Evolutionary conservation across 2,888 invertebrate species (phyloP), one percentile per base, ranked within the genome.

Genomic region (Allacma fusca): DNA sequence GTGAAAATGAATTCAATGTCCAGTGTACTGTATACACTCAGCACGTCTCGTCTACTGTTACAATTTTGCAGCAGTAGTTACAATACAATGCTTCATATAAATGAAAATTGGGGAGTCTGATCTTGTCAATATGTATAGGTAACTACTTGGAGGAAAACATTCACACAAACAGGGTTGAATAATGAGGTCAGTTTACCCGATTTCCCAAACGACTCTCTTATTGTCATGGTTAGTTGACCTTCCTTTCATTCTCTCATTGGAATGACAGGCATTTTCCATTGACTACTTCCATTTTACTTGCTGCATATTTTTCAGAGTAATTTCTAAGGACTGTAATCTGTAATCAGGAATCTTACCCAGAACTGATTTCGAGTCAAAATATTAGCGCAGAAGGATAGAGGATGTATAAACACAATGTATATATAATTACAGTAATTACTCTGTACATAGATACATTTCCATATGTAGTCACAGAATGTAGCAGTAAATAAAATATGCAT

Each of bases 111-210:
- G 16, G 50, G 2, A 50, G 50, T 9, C 9, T 19, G 50, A 16
- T 5, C 19, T 50, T 5, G 50, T 9, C 2, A 9, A 5, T 50
- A 50, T 50, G 19, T 9, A 50, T 50, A 16, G 50, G 1, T 50
- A 50, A 5, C 50, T n/a, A 50, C 16, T 50, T 50, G 50, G 7
- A 50, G 50, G 50, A 73, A 62, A 73, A 73, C 57, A 73, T 73
- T 73, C 62, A 73, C 73, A 73, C 73, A 29, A 73, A 73, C 23
- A 70, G 44, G 23, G n/a, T 23, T 44, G 70, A 44, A 21, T 50
- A 50, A 50, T 50, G 50, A 50, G 50, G 50, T 50, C 50, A 50
- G 50, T 50, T 50, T 50, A 50, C 50, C 50, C 50, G 9, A 50
- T 50, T 50, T 50, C 50, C 4, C n/a, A 13, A 50, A 50, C 50